Percentiles rank a stretch among this genome's conserved stretches.
These are phyloP conservation scores for Petrophora chlorosata DNA, from an alignment of 2,888 invertebrate genomes.

Conservation along the genomic window DNA sequence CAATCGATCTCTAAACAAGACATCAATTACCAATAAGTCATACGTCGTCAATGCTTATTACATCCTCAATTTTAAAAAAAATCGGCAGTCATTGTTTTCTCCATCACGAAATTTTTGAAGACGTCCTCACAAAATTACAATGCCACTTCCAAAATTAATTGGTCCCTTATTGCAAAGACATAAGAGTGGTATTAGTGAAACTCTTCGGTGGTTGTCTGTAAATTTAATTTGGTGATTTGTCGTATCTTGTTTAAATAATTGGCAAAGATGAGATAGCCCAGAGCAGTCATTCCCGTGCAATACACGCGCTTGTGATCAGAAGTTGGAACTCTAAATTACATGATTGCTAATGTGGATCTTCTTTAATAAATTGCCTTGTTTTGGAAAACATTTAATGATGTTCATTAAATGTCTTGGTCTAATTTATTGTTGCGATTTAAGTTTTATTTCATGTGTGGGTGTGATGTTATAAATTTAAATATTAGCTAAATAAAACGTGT, in stretches of 20 bases:
- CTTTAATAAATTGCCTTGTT: constrained; percentile 1
- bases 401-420: constrained; percentile 5
- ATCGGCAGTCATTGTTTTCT: constrained; percentile 24
- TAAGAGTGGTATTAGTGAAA: constrained; percentile 13
- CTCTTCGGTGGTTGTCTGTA: not conserved
- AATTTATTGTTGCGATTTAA: constrained; percentile 10
- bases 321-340: constrained; percentile 5
- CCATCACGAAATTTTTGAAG: constrained; percentile 28
- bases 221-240: constrained; percentile 28
- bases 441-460: constrained; percentile 7
- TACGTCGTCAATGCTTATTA: constrained; percentile 20
- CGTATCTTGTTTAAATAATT: constrained; percentile 64
- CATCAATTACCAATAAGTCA: constrained; percentile 27
- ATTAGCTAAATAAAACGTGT: not conserved
- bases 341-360: constrained; percentile 6
- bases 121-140: constrained; percentile 13
- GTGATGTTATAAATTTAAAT: not conserved
- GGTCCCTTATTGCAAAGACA: constrained; percentile 5
- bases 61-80: constrained; percentile 11
- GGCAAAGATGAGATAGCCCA: constrained; percentile 47
- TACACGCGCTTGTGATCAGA: constrained; percentile 11
- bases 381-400: constrained; percentile 13
- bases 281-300: constrained; percentile 13
- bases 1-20: not conserved
- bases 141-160: constrained; percentile 1